Conservation (phyloP, 2,888 invertebrate species). For the Sphaeridia pumilis region DNA sequence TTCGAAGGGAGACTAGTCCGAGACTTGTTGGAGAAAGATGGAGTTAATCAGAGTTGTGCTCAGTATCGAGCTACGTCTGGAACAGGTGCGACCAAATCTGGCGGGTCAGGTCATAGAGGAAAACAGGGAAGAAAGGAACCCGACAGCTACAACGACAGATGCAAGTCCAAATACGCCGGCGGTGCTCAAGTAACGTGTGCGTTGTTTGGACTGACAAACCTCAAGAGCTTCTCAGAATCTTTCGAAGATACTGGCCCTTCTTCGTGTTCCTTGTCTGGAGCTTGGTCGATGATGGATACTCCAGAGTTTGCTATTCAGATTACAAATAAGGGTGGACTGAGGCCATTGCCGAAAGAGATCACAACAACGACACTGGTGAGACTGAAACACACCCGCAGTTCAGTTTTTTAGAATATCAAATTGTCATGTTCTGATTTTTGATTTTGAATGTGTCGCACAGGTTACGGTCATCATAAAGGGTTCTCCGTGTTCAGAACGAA, state of each 20-base stretch:
- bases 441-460: too few species aligned
- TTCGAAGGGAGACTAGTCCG: conserved; percentile 32
- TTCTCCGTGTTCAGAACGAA: conserved; percentile 33
- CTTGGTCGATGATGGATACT: conserved; percentile 35
- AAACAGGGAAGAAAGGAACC: neutral
- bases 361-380: conserved; percentile 35
- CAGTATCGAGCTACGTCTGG: neutral
- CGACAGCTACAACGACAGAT: conserved; percentile 16
- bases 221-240: conserved; percentile 34
- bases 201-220: conserved; percentile 34
- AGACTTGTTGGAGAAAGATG: conserved; percentile 24
- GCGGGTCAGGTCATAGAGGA: neutral
- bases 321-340: conserved; percentile 34
- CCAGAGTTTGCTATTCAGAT: conserved; percentile 36
- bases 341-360: conserved; percentile 34
- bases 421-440: too few species aligned
- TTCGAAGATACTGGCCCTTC: conserved; percentile 28
- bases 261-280: conserved; percentile 34
- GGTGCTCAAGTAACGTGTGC: conserved; percentile 32
- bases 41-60: conserved; percentile 26
- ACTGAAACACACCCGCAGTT: too few species aligned
- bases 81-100: neutral
- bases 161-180: conserved; percentile 16
- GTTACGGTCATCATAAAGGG: conserved; percentile 35
- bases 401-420: too few species aligned